A percentile compares a stretch with the other conserved stretches of the same genome.
Conservation (phyloP, 2,113 vertebrate genomes). For the Xiphorhynchus elegans region DNA sequence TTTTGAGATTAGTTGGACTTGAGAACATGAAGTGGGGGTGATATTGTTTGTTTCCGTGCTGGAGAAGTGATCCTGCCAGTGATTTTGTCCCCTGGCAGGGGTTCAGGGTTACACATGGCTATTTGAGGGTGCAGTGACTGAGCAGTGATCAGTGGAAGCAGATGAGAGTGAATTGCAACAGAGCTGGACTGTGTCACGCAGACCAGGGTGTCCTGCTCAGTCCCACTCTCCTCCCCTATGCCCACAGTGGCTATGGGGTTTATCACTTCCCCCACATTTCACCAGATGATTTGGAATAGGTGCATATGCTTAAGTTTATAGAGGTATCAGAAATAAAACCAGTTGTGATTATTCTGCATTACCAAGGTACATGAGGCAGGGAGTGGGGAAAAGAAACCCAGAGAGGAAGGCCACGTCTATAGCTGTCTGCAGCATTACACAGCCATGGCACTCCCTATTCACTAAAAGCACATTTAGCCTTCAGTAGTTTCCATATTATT, state of each 20-base stretch:
- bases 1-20: not conserved
- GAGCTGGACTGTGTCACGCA: not conserved
- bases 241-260: not conserved
- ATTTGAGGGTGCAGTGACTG: not conserved
- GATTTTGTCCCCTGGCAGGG: not conserved
- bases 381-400: not conserved
- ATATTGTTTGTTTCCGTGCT: not conserved
- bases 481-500: not conserved
- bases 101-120: not conserved
- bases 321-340: not conserved
- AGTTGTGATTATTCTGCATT: not conserved
- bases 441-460: not conserved
- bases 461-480: not conserved
- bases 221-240: not conserved
- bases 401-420: accelerated
- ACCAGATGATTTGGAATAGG: not conserved
- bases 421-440: not conserved
- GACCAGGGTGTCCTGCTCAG: not conserved
- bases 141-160: not conserved
- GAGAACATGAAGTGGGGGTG: not conserved
- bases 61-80: not conserved
- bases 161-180: accelerated
- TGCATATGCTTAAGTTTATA: not conserved
- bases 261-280: not conserved
- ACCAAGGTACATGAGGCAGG: accelerated